Evolutionary conservation across 2,888 invertebrate species (phyloP).

Genomic region (Paralinhomoeus sp.): DNA sequence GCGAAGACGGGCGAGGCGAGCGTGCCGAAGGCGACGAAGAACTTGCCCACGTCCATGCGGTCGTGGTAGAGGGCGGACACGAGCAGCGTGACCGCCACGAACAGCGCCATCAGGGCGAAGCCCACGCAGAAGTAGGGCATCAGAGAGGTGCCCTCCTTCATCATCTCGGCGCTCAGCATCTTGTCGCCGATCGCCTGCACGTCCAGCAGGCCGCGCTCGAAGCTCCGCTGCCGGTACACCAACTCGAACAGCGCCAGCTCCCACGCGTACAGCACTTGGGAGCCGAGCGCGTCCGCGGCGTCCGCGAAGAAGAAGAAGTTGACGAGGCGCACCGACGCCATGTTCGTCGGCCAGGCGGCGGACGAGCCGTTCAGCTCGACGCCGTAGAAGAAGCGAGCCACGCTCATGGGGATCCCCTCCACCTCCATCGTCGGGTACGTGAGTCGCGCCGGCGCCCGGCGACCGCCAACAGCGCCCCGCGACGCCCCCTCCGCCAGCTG

Average conservation of each 20-base stretch:
- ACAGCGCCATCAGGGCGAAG: slow-evolving; percentile 4
- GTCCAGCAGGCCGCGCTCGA: slow-evolving; percentile 2
- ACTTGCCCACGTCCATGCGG: neutral
- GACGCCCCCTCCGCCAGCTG: too few relatives aligned
- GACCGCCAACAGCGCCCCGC: too few relatives aligned
- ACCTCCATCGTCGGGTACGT: too few relatives aligned
- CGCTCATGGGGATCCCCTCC: too few relatives aligned
- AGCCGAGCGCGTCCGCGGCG: too few relatives aligned
- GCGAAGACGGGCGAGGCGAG: slow-evolving; percentile 7
- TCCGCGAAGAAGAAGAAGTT: too few relatives aligned
- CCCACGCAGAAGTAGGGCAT: slow-evolving; percentile 6
- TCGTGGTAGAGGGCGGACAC: slow-evolving; percentile 2
- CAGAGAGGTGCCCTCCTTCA: slow-evolving; percentile 6
- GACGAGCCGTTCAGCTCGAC: too few relatives aligned
- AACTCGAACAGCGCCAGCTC: slow-evolving; percentile 6
- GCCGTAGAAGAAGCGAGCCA: too few relatives aligned
- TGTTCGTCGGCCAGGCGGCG: too few relatives aligned
- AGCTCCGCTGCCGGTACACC: neutral
- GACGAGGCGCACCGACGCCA: too few relatives aligned
- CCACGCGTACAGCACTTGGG: slow-evolving; percentile 2
- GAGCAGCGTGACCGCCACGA: slow-evolving; percentile 4
- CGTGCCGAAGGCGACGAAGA: slow-evolving; percentile 3
- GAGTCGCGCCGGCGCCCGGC: too few relatives aligned
- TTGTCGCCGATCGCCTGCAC: slow-evolving; percentile 6
- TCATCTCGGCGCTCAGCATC: slow-evolving; percentile 7